phyloP scores from a whole-genome alignment of 2,888 invertebrate species.

The Epinotia brunnichana region DNA sequence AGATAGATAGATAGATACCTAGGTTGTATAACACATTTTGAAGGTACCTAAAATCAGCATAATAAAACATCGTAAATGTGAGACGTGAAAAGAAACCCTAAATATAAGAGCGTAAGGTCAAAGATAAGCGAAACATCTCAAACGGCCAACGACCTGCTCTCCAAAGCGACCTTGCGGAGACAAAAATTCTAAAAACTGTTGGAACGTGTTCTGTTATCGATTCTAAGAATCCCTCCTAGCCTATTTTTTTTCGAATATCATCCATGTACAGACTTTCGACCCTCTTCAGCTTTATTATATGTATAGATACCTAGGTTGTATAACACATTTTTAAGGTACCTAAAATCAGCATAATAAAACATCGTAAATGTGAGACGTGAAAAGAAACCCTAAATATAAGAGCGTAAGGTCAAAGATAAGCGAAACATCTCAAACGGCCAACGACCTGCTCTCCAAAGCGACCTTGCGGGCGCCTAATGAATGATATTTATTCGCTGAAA shows the following conservation, averaged over 20 bases:
- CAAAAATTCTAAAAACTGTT: too few species aligned
- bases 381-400: constrained; percentile 7
- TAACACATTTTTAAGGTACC: too few species aligned
- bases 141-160: constrained; percentile 32
- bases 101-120: constrained; percentile 15
- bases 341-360: neutral
- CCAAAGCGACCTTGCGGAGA: constrained; percentile 31
- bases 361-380: neutral
- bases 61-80: neutral
- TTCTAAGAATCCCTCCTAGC: too few species aligned
- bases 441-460: constrained; percentile 24
- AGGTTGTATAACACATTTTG: too few species aligned
- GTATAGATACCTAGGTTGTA: too few species aligned
- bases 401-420: constrained; percentile 27
- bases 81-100: constrained; percentile 1
- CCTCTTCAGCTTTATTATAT: too few species aligned
- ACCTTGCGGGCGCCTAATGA: constrained; percentile 34
- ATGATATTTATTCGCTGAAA: constrained; percentile 25
- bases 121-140: constrained; percentile 18
- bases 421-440: constrained; percentile 23
- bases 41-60: neutral
- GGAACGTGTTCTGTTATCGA: too few species aligned
- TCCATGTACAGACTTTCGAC: too few species aligned
- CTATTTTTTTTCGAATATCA: too few species aligned
- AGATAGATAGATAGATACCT: too few species aligned